Percentiles rank a stretch among this genome's conserved stretches.
phyloP scores from a whole-genome alignment of 2,113 vertebrate species.

The Pycnonotus jocosus region DNA sequence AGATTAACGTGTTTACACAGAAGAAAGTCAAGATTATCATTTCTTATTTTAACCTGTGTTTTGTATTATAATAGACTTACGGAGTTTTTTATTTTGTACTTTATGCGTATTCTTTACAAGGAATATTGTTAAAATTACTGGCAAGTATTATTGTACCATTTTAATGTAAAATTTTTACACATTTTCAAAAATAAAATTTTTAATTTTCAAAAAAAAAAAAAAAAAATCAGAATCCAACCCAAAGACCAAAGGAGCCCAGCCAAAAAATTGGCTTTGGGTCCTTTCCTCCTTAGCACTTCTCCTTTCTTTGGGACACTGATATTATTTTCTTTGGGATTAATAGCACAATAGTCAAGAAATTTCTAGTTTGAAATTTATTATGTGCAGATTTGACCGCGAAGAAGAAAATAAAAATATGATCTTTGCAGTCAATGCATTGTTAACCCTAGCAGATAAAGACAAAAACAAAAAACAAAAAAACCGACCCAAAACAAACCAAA shows the following conservation, averaged over 20 bases:
- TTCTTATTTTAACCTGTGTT: constrained; percentile 88
- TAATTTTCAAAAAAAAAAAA: constrained; percentile 77
- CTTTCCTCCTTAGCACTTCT: constrained; percentile 31
- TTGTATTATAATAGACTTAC: constrained; percentile 82
- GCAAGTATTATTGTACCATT: constrained; percentile 88
- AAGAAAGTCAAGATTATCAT: constrained; percentile 64
- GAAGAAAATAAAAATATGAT: neutral
- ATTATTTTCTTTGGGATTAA: neutral
- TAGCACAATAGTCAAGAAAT: neutral
- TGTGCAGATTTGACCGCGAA: neutral
- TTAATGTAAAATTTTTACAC: constrained; percentile 95
- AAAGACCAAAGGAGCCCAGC: neutral
- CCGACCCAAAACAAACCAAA: neutral
- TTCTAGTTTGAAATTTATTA: neutral
- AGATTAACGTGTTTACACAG: constrained; percentile 76
- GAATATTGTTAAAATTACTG: constrained; percentile 91
- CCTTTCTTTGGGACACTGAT: neutral
- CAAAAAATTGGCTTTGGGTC: constrained; percentile 5
- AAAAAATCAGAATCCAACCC: neutral
- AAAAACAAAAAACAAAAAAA: neutral
- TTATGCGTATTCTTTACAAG: constrained; percentile 89
- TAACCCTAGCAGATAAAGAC: neutral
- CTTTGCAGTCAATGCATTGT: neutral
- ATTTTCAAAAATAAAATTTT: constrained; percentile 79
- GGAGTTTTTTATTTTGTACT: constrained; percentile 78